phyloP scores from a whole-genome alignment of 1,140 invertebrate genomes.

The Macrosteles quadrilineatus region DNA sequence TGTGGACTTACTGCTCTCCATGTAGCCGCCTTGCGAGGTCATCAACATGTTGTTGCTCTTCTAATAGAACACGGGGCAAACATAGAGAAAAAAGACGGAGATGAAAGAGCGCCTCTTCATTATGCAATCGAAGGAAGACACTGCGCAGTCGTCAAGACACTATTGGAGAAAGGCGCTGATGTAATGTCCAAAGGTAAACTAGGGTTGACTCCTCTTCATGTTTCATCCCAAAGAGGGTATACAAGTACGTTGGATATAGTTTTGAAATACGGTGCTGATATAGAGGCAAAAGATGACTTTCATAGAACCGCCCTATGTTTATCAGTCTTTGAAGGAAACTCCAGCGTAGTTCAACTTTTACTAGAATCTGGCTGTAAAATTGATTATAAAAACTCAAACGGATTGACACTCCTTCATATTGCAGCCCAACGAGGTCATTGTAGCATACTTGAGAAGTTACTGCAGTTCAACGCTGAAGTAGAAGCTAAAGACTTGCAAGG shows the following conservation, averaged over 20 bases:
- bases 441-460: not conserved
- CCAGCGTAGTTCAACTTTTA: not conserved
- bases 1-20: not conserved
- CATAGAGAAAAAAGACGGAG: not conserved
- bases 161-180: conserved; percentile 9
- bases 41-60: not conserved
- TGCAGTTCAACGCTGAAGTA: not conserved
- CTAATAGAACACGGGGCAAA: not conserved
- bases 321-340: not conserved
- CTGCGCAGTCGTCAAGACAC: not conserved
- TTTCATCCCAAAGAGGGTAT: not conserved
- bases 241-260: not conserved
- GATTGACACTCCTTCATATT: not conserved
- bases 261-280: not conserved
- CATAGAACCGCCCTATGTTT: not conserved
- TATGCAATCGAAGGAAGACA: conserved; percentile 11
- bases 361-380: not conserved
- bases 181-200: not conserved
- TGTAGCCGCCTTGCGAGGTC: conserved; percentile 8
- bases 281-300: not conserved
- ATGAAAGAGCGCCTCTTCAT: not conserved
- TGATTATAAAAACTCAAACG: not conserved
- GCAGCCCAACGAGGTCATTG: not conserved
- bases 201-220: not conserved
- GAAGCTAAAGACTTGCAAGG: not conserved